phyloP scores from a whole-genome alignment of 2,113 vertebrate species.

The Tor tambroides region DNA sequence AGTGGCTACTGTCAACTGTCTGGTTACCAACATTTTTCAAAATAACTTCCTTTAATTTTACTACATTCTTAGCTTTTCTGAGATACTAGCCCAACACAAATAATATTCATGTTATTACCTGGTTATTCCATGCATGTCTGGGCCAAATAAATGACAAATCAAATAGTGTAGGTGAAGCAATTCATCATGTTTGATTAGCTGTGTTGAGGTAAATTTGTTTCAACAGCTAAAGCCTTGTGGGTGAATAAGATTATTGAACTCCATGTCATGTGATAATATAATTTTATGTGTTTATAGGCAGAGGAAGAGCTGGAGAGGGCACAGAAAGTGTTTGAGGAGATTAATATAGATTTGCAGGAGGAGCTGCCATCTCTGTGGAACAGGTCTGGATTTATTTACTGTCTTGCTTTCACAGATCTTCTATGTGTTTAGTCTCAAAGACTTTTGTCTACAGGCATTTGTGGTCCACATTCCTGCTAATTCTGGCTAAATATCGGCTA shows the following conservation, averaged over 20 bases:
- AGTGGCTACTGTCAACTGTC: not conserved
- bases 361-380: slow-evolving; percentile 98
- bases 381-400: slow-evolving; percentile 78
- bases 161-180: not conserved
- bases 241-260: not conserved
- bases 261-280: not conserved
- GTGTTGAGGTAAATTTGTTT: not conserved
- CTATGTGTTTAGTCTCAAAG: not conserved
- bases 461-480: not conserved
- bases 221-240: not conserved
- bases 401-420: not conserved
- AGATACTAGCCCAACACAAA: not conserved
- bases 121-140: not conserved
- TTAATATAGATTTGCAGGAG: slow-evolving; percentile 96
- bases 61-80: not conserved
- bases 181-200: slow-evolving; percentile 1
- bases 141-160: not conserved
- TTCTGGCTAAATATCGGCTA: not conserved
- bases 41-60: not conserved
- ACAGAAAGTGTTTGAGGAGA: slow-evolving; percentile 99
- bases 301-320: slow-evolving; percentile 96
- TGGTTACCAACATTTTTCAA: too few relatives aligned
- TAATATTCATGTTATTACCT: not conserved
- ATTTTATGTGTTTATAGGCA: slow-evolving; percentile 77
- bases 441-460: not conserved